Evolutionary conservation across 2,797 vertebrate genomes (phyloP).

Genomic region (Diceros bicornis): DNA sequence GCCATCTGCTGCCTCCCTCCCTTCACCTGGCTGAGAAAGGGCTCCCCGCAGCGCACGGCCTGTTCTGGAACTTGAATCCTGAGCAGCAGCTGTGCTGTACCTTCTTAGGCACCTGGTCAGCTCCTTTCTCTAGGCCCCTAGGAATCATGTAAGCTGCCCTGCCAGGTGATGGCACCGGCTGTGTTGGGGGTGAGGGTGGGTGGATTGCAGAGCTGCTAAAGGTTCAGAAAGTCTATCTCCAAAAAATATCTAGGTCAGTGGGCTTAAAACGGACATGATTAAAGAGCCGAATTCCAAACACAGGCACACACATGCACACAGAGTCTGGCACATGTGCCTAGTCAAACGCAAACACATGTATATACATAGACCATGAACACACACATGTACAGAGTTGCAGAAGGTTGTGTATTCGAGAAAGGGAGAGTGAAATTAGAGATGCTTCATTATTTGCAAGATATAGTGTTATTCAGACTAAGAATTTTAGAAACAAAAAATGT

Average conservation of each 20-base stretch:
- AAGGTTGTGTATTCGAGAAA: neutral
- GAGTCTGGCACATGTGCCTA: too few relatives aligned
- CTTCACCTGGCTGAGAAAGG: neutral
- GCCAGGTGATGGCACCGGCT: rapidly evolving
- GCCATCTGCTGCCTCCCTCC: conserved; percentile 2
- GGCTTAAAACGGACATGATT: neutral
- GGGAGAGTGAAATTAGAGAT: neutral
- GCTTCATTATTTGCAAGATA: neutral
- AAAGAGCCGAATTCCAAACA: neutral
- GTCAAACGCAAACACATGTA: too few relatives aligned
- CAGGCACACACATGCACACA: rapidly evolving
- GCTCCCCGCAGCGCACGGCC: rapidly evolving
- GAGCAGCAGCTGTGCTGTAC: neutral
- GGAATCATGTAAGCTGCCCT: neutral
- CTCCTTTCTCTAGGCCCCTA: neutral
- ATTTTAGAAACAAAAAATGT: neutral
- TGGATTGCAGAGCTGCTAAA: neutral
- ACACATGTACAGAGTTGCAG: rapidly evolving
- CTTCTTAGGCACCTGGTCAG: neutral
- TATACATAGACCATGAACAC: rapidly evolving
- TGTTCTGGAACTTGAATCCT: neutral
- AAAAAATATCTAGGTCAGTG: neutral
- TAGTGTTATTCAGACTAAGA: neutral
- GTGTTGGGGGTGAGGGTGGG: neutral
- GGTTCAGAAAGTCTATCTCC: neutral